A percentile compares a stretch with the other conserved stretches of the same genome.
Conservation (phyloP, 2,888 invertebrate genomes). For the Tetranychus piercei region DNA sequence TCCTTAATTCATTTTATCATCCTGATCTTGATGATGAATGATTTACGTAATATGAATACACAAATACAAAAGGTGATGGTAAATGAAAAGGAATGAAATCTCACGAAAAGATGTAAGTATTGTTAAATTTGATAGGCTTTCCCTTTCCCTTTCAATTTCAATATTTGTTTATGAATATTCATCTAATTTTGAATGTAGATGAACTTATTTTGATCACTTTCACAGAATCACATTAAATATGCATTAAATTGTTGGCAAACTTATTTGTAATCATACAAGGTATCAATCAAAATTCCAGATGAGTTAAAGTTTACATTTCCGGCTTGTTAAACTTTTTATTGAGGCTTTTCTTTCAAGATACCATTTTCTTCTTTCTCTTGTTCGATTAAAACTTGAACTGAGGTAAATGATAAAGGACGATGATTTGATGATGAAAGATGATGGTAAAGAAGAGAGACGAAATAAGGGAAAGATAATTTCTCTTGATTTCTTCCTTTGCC, state of each 20-base stretch:
- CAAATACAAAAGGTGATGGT: too few species aligned
- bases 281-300: conserved; percentile 1
- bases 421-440: background rate
- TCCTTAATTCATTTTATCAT: background rate
- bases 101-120: background rate
- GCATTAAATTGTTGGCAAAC: background rate
- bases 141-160: background rate
- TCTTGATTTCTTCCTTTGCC: background rate
- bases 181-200: too few species aligned
- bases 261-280: background rate
- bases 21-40: too few species aligned
- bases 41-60: too few species aligned
- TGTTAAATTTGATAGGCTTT: background rate
- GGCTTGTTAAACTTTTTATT: background rate
- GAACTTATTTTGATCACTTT: background rate
- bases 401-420: background rate
- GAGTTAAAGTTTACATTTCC: background rate
- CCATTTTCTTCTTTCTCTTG: background rate
- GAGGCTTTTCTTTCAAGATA: background rate
- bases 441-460: background rate
- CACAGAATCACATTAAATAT: background rate
- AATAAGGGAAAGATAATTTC: conserved; percentile 1
- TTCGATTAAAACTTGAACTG: background rate
- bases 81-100: too few species aligned
- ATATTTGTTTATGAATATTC: too few species aligned